Conservation (phyloP, 1,140 invertebrate species). For the Temnothorax curvispinosus region DNA sequence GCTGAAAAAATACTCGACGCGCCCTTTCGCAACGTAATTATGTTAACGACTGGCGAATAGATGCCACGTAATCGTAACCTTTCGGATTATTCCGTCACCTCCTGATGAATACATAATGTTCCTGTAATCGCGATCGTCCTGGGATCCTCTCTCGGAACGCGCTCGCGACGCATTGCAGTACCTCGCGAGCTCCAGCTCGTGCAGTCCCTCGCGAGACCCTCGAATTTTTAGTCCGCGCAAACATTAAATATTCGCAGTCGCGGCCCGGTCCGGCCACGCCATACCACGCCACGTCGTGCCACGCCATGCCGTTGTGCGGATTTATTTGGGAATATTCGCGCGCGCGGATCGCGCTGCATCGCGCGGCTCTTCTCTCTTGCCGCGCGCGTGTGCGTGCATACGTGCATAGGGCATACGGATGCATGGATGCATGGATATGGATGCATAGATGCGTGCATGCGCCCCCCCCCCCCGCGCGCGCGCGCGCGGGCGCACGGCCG, state of each 20-base stretch:
- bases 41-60: neutral
- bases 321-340: constrained; percentile 34
- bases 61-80: constrained; percentile 16
- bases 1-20: constrained; percentile 31
- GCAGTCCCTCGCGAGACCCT: constrained; percentile 14
- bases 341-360: constrained; percentile 41
- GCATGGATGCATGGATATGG: too few species aligned
- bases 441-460: too few species aligned
- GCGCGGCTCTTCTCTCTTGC: constrained; percentile 29
- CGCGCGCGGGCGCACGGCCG: neutral
- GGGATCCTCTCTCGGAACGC: neutral
- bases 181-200: constrained; percentile 24
- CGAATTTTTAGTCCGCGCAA: constrained; percentile 56
- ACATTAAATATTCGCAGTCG: constrained; percentile 63
- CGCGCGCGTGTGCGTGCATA: neutral
- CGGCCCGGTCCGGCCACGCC: constrained; percentile 38
- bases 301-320: constrained; percentile 23
- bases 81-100: constrained; percentile 3
- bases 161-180: constrained; percentile 1
- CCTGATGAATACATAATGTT: constrained; percentile 11
- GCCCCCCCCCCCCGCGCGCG: neutral
- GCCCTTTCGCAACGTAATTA: constrained; percentile 13
- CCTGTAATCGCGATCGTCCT: constrained; percentile 17
- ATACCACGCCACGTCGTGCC: neutral
- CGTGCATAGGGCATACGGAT: neutral